Conservation (phyloP, 2,797 vertebrate genomes). For the Eutrigla gurnardus region DNA sequence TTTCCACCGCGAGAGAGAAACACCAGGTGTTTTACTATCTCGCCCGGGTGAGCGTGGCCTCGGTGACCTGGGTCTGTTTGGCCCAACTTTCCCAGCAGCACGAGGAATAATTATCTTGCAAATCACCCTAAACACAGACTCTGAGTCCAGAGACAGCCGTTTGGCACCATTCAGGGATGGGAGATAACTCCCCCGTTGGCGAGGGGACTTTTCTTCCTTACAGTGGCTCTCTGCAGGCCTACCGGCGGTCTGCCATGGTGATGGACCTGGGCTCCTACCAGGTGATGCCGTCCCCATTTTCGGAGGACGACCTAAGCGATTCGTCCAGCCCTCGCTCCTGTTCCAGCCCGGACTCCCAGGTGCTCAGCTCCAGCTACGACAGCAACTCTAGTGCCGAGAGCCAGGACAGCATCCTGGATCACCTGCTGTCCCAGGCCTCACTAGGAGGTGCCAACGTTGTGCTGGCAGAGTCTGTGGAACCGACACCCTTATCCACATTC, state of each 20-base stretch:
- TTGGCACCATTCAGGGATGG: conserved; percentile 86
- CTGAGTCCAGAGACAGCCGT: conserved; percentile 31
- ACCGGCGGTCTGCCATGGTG: conserved; percentile 86
- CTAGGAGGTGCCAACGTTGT: conserved; percentile 71
- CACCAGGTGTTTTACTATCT: conserved; percentile 58
- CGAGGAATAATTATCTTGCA: conserved; percentile 44
- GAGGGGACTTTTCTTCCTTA: conserved; percentile 86
- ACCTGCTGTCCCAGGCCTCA: conserved; percentile 91
- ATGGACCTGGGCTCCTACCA: conserved; percentile 88
- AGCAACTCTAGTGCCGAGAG: conserved; percentile 87
- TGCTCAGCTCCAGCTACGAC: conserved; percentile 91
- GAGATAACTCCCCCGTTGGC: conserved; percentile 89
- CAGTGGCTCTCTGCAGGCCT: conserved; percentile 75
- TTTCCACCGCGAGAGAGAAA: conserved; percentile 40
- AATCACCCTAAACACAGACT: conserved; percentile 43
- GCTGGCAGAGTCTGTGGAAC: conserved; percentile 34
- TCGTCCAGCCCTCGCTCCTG: conserved; percentile 94
- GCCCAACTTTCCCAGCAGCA: conserved; percentile 41
- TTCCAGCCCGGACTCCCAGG: conserved; percentile 92
- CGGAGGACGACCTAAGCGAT: conserved; percentile 92
- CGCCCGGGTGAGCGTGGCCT: conserved; percentile 23
- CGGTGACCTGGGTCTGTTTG: conserved; percentile 52
- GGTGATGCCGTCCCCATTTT: conserved; percentile 91
- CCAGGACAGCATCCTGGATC: conserved; percentile 93
- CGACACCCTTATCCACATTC: conserved; percentile 75